These are phyloP conservation scores for Drosophila dives DNA, from an alignment of 2,888 invertebrate species.

Conservation along the genomic window DNA sequence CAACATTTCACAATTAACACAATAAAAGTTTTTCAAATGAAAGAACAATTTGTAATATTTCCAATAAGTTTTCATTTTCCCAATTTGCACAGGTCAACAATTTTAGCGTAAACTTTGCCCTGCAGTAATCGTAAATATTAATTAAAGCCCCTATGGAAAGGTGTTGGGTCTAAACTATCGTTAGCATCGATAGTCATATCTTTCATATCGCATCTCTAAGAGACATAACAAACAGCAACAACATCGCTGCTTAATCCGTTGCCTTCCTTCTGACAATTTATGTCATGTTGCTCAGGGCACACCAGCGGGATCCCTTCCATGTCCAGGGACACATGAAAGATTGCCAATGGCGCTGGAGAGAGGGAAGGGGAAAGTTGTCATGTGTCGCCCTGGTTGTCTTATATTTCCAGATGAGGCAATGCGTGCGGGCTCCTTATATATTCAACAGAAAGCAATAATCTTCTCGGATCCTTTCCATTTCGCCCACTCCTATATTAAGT, in stretches of 20 bases:
- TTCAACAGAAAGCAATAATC: constrained; percentile 28
- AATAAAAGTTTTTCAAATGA: neutral
- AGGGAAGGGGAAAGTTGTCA: constrained; percentile 6
- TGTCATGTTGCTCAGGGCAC: constrained; percentile 40
- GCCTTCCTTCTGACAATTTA: constrained; percentile 73
- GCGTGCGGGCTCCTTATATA: constrained; percentile 51
- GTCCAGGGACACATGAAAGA: constrained; percentile 21
- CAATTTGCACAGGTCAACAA: neutral
- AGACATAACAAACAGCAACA: neutral
- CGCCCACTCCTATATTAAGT: too few species aligned
- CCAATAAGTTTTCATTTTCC: neutral
- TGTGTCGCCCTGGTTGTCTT: constrained; percentile 66
- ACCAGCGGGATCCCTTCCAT: constrained; percentile 33
- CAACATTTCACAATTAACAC: neutral
- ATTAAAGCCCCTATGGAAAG: neutral
- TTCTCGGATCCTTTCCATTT: constrained; percentile 4
- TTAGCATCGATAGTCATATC: constrained; percentile 15
- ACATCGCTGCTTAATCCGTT: constrained; percentile 61
- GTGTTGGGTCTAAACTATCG: constrained; percentile 25
- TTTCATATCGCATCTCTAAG: constrained; percentile 9
- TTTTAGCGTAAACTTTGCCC: neutral
- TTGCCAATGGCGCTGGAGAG: neutral
- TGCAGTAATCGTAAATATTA: neutral
- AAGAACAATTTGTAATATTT: neutral
- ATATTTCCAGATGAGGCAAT: constrained; percentile 40